phyloP scores from a whole-genome alignment of 37 sponge, comb jelly and placozoan genomes.

The Aplysina aerophoba region DNA sequence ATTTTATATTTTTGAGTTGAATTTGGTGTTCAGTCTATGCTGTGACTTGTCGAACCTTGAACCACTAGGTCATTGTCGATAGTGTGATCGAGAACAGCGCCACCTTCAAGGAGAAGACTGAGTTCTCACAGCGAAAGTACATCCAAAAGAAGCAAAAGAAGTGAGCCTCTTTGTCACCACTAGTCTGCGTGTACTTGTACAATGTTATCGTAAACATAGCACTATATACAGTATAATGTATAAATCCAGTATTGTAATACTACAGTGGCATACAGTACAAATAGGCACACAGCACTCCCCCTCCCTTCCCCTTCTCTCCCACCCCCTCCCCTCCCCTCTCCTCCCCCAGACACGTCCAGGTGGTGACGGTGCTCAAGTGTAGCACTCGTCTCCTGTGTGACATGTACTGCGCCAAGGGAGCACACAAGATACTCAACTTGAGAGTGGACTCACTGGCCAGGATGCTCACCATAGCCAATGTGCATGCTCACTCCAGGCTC shows the following conservation, averaged over 20 bases:
- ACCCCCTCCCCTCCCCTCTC: not conserved
- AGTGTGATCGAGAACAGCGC: constrained; percentile 70
- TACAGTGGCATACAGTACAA: no score
- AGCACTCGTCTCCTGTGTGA: constrained; percentile 35
- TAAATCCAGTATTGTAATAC: not conserved
- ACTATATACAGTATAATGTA: not conserved
- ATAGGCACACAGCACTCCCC: not conserved
- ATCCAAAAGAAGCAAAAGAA: constrained; percentile 72
- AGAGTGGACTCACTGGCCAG: constrained; percentile 75
- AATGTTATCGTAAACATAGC: not conserved
- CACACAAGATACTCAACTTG: constrained; percentile 66
- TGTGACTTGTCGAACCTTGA: no score
- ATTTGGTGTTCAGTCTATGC: no score
- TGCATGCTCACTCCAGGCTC: constrained; percentile 62
- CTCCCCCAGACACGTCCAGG: constrained; percentile 52
- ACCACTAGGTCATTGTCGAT: constrained; percentile 63
- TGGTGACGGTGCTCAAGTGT: constrained; percentile 57
- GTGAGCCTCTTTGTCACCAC: no score
- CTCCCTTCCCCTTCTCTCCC: not conserved
- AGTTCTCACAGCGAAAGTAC: constrained; percentile 88
- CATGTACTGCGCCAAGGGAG: constrained; percentile 48
- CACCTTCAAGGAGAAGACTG: constrained; percentile 72
- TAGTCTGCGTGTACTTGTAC: no score
- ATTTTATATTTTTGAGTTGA: no score
- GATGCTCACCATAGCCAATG: constrained; percentile 77